A percentile compares a stretch with the other conserved stretches of the same genome.
Evolutionary conservation across 2,113 vertebrate species (phyloP).

Genomic region (Ardeotis arabs): DNA sequence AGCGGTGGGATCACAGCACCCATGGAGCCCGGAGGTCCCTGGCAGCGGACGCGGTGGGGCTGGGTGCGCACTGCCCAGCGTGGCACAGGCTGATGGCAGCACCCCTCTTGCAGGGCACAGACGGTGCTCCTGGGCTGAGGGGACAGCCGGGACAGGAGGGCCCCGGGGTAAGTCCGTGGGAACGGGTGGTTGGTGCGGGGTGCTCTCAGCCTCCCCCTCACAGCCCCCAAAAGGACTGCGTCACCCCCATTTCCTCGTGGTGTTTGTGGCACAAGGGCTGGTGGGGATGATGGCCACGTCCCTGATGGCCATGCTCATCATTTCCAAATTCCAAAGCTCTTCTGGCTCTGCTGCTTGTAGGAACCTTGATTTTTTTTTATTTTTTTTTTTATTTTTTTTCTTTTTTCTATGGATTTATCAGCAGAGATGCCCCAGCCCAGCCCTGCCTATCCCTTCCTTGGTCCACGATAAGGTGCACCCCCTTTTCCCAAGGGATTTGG

Average conservation of each 20-base stretch:
- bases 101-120: constrained; percentile 72
- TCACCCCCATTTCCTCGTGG: accelerated
- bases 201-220: not conserved
- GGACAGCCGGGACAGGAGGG: constrained; percentile 84
- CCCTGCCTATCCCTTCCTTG: not conserved
- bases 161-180: constrained; percentile 74
- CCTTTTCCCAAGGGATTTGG: not conserved
- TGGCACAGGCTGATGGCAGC: accelerated
- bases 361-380: not conserved
- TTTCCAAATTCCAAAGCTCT: not conserved
- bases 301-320: not conserved
- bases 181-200: accelerated
- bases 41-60: accelerated
- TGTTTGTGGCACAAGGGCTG: not conserved
- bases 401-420: not conserved
- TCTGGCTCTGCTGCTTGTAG: not conserved
- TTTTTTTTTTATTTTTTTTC: too few relatives aligned
- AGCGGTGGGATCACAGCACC: not conserved
- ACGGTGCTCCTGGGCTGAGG: constrained; percentile 72
- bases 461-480: accelerated
- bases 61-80: not conserved
- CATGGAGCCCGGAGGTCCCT: not conserved
- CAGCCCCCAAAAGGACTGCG: not conserved
- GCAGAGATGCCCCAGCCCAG: not conserved
- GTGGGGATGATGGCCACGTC: accelerated